Evolutionary conservation across 2,113 vertebrate species (phyloP).

Genomic region (Seriola aureovittata): DNA sequence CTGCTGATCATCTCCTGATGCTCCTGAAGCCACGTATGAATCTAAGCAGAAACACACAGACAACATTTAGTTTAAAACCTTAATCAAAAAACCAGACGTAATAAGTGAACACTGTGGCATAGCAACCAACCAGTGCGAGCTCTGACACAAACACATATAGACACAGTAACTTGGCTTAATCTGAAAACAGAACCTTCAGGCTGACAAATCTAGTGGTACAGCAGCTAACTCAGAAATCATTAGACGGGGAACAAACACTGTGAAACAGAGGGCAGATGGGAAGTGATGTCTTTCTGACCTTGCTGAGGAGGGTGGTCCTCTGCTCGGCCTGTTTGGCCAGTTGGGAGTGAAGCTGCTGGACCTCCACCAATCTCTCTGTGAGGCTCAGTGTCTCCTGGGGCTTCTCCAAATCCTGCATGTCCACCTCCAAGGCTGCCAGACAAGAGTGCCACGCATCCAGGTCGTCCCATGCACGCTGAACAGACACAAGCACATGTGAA

Average conservation of each 20-base stretch:
- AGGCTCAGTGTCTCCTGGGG: slow-evolving; percentile 86
- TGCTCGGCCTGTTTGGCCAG: slow-evolving; percentile 89
- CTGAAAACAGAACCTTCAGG: too few relatives aligned
- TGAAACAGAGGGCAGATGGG: neutral
- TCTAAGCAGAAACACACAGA: slow-evolving; percentile 78
- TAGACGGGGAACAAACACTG: neutral
- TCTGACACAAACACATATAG: neutral
- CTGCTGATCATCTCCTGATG: slow-evolving; percentile 90
- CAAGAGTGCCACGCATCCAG: slow-evolving; percentile 91
- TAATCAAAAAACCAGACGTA: neutral
- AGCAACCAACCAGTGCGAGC: too few relatives aligned
- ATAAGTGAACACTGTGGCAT: neutral
- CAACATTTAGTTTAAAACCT: neutral
- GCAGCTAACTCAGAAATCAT: neutral
- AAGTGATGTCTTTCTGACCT: slow-evolving; percentile 79
- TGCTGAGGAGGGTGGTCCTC: slow-evolving; percentile 90
- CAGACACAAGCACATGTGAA: neutral
- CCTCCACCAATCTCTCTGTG: slow-evolving; percentile 87
- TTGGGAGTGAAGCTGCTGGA: slow-evolving; percentile 87
- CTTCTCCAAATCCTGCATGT: slow-evolving; percentile 89
- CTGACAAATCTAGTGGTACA: neutral
- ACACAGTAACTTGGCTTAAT: too few relatives aligned
- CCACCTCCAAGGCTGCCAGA: slow-evolving; percentile 89
- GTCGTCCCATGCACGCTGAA: slow-evolving; percentile 92
- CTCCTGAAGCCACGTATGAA: slow-evolving; percentile 88